Conservation (phyloP, 2,888 invertebrate genomes). For the Saturnia japonica region DNA sequence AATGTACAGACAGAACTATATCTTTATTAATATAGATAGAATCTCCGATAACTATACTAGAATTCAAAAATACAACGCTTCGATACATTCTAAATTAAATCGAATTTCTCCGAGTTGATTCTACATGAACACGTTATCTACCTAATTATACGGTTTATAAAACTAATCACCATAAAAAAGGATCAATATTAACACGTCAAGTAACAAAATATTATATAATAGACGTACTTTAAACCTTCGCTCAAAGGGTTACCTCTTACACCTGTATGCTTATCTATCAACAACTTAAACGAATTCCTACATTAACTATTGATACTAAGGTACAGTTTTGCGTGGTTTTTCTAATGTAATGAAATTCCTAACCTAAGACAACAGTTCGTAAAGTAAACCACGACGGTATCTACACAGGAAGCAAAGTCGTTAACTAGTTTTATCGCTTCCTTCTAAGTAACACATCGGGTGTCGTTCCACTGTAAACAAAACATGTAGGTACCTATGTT, state of each 20-base stretch:
- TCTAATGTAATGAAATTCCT: constrained; percentile 40
- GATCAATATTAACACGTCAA: constrained; percentile 34
- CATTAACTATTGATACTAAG: not conserved
- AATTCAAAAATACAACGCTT: not conserved
- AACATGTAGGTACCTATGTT: constrained; percentile 12
- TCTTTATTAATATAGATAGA: too few relatives aligned
- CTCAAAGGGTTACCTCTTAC: constrained; percentile 18
- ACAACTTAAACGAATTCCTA: constrained; percentile 3
- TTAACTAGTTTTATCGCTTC: constrained; percentile 58
- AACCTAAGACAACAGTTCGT: constrained; percentile 51
- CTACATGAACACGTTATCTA: not conserved
- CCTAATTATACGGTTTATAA: not conserved
- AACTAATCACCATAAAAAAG: not conserved
- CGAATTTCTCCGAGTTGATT: not conserved
- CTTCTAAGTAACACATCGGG: constrained; percentile 45
- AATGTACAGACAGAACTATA: too few relatives aligned
- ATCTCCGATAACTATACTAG: not conserved
- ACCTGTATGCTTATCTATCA: not conserved
- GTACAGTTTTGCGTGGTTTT: not conserved
- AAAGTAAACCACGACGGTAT: constrained; percentile 54
- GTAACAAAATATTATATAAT: constrained; percentile 25
- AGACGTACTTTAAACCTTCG: constrained; percentile 14
- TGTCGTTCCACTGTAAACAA: constrained; percentile 41
- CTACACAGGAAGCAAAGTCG: constrained; percentile 63
- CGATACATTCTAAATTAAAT: not conserved